phyloP scores from a whole-genome alignment of 2,888 invertebrate genomes.

The Camptogramma bilineatum region DNA sequence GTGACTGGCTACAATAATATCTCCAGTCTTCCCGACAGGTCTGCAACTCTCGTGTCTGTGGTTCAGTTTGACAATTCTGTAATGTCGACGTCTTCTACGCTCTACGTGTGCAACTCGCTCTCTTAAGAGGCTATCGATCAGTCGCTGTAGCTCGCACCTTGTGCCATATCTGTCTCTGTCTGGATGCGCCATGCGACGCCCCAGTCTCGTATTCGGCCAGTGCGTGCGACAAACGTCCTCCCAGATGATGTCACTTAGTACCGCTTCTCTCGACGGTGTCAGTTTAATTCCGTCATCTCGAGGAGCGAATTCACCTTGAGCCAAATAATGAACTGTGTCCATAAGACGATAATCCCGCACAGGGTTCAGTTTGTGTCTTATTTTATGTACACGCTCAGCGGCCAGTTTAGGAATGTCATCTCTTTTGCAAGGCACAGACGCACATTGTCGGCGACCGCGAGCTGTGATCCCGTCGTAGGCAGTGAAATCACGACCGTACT shows the following conservation, averaged over 20 bases:
- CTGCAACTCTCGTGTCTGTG: constrained; percentile 75
- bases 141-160: constrained; percentile 71
- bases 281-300: constrained; percentile 80
- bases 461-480: constrained; percentile 79
- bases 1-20: constrained; percentile 79
- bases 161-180: constrained; percentile 71
- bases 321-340: constrained; percentile 81
- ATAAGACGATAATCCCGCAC: constrained; percentile 78
- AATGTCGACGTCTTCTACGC: constrained; percentile 75
- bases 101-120: constrained; percentile 79
- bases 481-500: constrained; percentile 78
- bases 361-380: constrained; percentile 77
- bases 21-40: constrained; percentile 77
- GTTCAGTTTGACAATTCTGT: constrained; percentile 77
- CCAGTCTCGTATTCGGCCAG: constrained; percentile 76
- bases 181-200: constrained; percentile 65
- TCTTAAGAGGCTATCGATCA: constrained; percentile 74
- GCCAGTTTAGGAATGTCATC: constrained; percentile 72
- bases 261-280: constrained; percentile 79
- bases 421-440: constrained; percentile 76
- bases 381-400: constrained; percentile 77
- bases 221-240: constrained; percentile 82
- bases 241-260: constrained; percentile 80
- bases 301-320: constrained; percentile 81
- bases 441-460: constrained; percentile 73